Conservation (phyloP, 2,797 vertebrate species). For the Hirundo rustica region DNA sequence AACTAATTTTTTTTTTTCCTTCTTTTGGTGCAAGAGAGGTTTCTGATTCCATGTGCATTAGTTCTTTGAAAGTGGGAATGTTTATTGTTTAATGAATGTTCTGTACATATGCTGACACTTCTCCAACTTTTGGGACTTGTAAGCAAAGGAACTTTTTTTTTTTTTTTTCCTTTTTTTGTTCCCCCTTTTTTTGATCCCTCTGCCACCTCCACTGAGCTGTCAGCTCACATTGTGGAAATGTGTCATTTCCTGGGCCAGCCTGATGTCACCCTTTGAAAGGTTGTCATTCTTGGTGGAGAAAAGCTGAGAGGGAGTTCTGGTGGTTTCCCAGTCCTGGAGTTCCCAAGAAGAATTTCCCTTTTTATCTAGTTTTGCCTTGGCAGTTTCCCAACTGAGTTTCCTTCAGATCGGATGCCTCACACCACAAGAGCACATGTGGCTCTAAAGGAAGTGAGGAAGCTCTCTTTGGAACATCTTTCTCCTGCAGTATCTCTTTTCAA, state of each 20-base stretch:
- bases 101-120: background rate
- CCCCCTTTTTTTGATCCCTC: fast-evolving
- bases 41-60: background rate
- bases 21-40: background rate
- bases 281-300: background rate
- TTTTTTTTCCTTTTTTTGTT: fast-evolving
- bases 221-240: background rate
- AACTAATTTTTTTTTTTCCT: background rate
- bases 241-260: background rate
- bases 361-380: background rate
- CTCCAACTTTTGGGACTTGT: background rate
- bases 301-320: background rate
- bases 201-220: background rate
- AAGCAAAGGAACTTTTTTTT: background rate
- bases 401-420: background rate
- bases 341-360: background rate
- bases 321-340: background rate
- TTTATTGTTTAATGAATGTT: background rate
- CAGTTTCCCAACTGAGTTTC: background rate
- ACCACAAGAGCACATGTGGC: background rate
- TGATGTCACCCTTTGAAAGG: background rate
- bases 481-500: background rate
- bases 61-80: background rate
- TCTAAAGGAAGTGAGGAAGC: background rate
- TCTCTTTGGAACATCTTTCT: background rate